Base-by-base conservation (phyloP, 2,797 vertebrate species). In the Choloepus didactylus region DNA sequence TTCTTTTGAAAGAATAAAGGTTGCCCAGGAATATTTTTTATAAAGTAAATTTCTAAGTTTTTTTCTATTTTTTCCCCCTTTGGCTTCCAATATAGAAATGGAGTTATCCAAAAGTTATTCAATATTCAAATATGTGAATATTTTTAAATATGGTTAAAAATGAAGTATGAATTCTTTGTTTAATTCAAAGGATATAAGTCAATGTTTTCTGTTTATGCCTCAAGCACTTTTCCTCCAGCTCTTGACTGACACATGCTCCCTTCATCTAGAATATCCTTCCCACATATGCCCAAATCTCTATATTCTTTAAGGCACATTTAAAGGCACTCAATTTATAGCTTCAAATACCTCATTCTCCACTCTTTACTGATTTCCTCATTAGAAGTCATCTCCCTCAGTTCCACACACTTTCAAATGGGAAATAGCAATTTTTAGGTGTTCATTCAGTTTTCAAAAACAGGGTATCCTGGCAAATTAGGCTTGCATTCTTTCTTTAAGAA, bases 1-100 rank as follows among this genome's bases (percentile, higher is more conserved):
- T 95, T 92, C 84, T 49, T 69, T 91, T 49, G 25, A 27, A 62
- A 91, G 56, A 93, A 73, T 64, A 93, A 93, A 96, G 18, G 9
- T 82, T 2, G 0, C n/a, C 72, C 49, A 66, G 3, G 5, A 60
- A 27, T 16, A 69, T 72, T 54, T 70, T 62, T 94, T 76, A 44
- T 35, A 73, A 69, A 66, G 23, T 67, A 62, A 84, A 51, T 27
- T 51, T 79, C 10, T 79, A 79, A 31, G 12, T 21, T 18, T 64
- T 77, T 49, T 21, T 16, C 56, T 73, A 35, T 59, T 0, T 46
- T 41, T 89, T 95, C 87, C 85, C 27, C 29, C 46, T 94, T 91
- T 81, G 41, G 83, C 69, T 51, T 35, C 73, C 15, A 64, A 27
- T 69, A 27, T 38, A 81, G 46, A 76, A 51, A 16, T 51, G 19